Conservation (phyloP, 2,888 invertebrate species). For the Podotricha telesiphe region DNA sequence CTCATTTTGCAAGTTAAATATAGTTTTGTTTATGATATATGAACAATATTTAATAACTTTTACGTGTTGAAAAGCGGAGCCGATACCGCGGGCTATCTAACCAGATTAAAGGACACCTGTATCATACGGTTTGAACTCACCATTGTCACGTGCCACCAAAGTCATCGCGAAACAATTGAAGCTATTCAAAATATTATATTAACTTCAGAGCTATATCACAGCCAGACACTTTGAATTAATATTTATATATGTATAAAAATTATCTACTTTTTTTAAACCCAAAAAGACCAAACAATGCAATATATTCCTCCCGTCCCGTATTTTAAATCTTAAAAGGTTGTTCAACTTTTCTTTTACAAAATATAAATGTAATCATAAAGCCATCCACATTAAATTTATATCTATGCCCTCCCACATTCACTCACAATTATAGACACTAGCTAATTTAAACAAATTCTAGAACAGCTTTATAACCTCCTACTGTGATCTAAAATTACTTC, state of each 20-base stretch:
- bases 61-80: too few relatives aligned
- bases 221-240: background rate
- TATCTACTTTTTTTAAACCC: too few relatives aligned
- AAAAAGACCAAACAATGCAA: slow-evolving; percentile 1
- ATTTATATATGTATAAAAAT: background rate
- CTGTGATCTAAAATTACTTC: slow-evolving; percentile 9
- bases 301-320: background rate
- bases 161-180: too few relatives aligned
- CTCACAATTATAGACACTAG: background rate
- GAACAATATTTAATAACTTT: too few relatives aligned
- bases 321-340: background rate
- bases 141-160: too few relatives aligned
- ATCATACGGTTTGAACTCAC: too few relatives aligned
- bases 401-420: slow-evolving; percentile 15
- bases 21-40: too few relatives aligned
- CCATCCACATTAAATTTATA: slow-evolving; percentile 2
- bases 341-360: background rate
- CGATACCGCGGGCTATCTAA: too few relatives aligned
- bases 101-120: too few relatives aligned
- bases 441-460: slow-evolving; percentile 10
- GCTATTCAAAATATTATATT: too few relatives aligned
- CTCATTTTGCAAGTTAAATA: too few relatives aligned
- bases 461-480: background rate
- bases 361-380: background rate
- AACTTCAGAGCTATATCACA: background rate